phyloP scores from a whole-genome alignment of 2,113 vertebrate species.

The Crotalus horridus region DNA sequence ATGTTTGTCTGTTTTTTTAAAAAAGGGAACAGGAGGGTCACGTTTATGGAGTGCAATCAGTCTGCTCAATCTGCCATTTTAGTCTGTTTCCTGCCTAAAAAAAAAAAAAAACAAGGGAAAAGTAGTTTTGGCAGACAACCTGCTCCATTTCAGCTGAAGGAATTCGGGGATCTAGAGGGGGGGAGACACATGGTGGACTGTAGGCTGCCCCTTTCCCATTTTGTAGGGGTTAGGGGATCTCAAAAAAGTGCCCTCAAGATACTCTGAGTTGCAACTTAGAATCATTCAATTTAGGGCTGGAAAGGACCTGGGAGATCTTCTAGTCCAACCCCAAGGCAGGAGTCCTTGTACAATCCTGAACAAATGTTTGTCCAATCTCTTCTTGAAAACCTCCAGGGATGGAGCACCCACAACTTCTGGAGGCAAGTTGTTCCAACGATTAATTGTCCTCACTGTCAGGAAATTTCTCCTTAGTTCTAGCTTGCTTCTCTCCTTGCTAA shows the following conservation, averaged over 20 bases:
- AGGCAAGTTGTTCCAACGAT: too few relatives aligned
- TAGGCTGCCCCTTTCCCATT: not conserved
- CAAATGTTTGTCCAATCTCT: too few relatives aligned
- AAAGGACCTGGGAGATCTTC: too few relatives aligned
- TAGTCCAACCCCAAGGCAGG: too few relatives aligned
- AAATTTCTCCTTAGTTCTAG: too few relatives aligned
- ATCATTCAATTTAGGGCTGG: too few relatives aligned
- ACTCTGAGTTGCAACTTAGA: not conserved
- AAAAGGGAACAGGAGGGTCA: not conserved
- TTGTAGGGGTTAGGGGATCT: not conserved
- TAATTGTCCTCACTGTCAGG: too few relatives aligned
- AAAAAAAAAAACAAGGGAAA: not conserved
- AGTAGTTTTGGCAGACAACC: not conserved
- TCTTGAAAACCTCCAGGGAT: too few relatives aligned
- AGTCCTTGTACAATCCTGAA: too few relatives aligned
- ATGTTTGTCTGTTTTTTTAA: not conserved
- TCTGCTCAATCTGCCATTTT: not conserved
- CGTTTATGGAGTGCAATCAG: not conserved
- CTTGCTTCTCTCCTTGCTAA: too few relatives aligned
- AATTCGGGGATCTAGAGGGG: not conserved
- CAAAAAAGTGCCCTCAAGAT: not conserved
- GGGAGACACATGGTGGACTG: not conserved
- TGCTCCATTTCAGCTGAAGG: not conserved
- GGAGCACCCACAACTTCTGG: too few relatives aligned
- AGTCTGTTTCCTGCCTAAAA: not conserved